Evolutionary conservation across 1,140 invertebrate species (phyloP), one percentile per base, ranked within the genome.

Genomic region (Drosophila kohkoa): DNA sequence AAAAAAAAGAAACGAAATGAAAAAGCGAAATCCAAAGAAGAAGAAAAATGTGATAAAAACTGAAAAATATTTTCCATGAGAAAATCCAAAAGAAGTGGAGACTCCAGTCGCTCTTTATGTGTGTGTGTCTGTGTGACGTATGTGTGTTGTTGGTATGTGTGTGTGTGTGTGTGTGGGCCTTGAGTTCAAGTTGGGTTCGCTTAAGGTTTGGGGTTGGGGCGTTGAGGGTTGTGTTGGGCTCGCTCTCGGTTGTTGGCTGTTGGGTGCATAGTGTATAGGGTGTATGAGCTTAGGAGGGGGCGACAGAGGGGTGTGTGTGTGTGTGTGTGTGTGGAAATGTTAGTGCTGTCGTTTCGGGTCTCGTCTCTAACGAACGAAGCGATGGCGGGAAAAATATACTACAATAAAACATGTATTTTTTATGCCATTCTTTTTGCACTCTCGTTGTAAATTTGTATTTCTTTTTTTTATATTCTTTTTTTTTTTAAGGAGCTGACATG

Each of bases 361-460:
- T 66, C 48, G 65, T 41, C 25, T 75, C 16, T 62, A 32, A 69
- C 59, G 59, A 55, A 57, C 52, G 62, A 45, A 48, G 48, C 45
- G 68, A 66, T 89, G 83, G 83, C 85, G 85, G 83, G 75, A 88
- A 89, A 87, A 87, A 87, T 87, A 87, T 87, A 87, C 83, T 88
- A 89, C 83, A 88, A 88, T 89, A 89, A 88, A 88, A 85, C 85
- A 89, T 88, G 85, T 89, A 89, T 89, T 88, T 89, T 88, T 88
- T 85, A 81, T 89, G 75, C 81, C 77, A 81, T 65, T 64, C 68
- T 75, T 60, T 77, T 52, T 59, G 59, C 43, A 13, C 28, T 60
- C 58, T 58, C 67, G 46, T 54, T 75, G 57, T 60, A 64, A 73
- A 66, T 62, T 55, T 74, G 41, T 70, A 59, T 59, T 58, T 73